These are phyloP conservation scores for Sebastes oblongus DNA, from an alignment of 2,797 vertebrate genomes.

Conservation along the genomic window DNA sequence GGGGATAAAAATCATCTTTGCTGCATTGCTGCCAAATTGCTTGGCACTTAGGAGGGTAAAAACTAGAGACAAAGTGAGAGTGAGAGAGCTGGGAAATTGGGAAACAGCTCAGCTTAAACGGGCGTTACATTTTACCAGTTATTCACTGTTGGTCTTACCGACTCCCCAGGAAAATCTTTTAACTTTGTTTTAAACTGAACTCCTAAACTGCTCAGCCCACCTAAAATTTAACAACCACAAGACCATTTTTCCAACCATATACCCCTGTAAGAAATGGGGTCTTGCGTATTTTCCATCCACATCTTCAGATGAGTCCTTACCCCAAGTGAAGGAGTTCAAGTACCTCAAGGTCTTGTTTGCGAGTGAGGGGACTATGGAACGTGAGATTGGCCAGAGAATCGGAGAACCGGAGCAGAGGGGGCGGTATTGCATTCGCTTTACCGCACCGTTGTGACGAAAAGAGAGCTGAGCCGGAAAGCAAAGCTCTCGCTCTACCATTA, in stretches of 20 bases:
- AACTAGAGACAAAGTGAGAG: not conserved
- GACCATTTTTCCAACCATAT: not conserved
- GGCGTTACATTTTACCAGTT: not conserved
- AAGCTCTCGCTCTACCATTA: no score
- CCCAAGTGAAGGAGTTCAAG: no score
- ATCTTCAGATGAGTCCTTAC: not conserved
- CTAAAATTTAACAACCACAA: not conserved
- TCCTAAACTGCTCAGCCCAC: not conserved
- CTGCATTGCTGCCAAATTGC: constrained; percentile 25
- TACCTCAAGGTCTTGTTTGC: no score
- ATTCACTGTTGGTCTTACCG: not conserved
- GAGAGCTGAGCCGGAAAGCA: no score
- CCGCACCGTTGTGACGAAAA: no score
- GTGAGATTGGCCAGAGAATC: no score
- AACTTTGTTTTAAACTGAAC: not conserved
- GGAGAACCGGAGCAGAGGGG: no score
- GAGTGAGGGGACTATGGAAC: no score
- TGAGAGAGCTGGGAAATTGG: not conserved
- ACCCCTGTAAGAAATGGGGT: not conserved
- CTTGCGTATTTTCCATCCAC: not conserved
- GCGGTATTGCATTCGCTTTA: no score
- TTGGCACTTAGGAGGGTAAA: constrained; percentile 12
- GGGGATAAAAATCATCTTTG: constrained; percentile 12
- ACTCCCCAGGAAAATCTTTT: not conserved
- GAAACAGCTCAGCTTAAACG: not conserved